A percentile compares a stretch with the other conserved stretches of the same genome.
These are phyloP conservation scores for Ophioninae sp. DNA, from an alignment of 2,888 invertebrate genomes.

Conservation along the genomic window DNA sequence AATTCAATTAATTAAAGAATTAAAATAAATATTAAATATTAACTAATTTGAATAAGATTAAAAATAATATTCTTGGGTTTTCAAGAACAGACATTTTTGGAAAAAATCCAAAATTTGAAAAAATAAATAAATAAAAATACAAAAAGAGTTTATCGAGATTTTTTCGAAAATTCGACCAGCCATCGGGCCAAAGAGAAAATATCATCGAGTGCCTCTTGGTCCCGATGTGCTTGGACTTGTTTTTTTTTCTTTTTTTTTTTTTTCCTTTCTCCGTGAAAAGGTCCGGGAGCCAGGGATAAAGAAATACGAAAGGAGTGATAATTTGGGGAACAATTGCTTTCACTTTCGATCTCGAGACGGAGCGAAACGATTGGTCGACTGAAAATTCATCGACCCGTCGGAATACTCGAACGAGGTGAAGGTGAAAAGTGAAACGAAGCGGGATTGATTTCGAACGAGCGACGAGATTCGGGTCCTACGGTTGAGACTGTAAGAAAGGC, in stretches of 20 bases:
- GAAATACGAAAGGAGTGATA: not conserved
- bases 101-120: too few relatives aligned
- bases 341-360: conserved; percentile 28
- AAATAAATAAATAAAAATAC: too few relatives aligned
- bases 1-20: too few relatives aligned
- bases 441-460: conserved; percentile 26
- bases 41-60: too few relatives aligned
- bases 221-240: conserved; percentile 7
- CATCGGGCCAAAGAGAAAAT: conserved; percentile 23
- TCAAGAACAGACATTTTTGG: too few relatives aligned
- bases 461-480: not conserved
- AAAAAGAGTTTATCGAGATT: conserved; percentile 3
- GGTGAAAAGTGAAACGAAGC: conserved; percentile 40
- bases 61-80: too few relatives aligned
- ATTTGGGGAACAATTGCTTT: conserved; percentile 35
- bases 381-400: conserved; percentile 17
- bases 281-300: not conserved
- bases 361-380: conserved; percentile 14
- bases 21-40: too few relatives aligned
- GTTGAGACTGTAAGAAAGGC: not conserved
- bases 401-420: conserved; percentile 28
- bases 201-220: conserved; percentile 21
- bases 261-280: too few relatives aligned
- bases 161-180: not conserved
- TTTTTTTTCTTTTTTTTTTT: too few relatives aligned